Conservation (phyloP, 2,113 vertebrate species). For the Oplegnathus fasciatus region DNA sequence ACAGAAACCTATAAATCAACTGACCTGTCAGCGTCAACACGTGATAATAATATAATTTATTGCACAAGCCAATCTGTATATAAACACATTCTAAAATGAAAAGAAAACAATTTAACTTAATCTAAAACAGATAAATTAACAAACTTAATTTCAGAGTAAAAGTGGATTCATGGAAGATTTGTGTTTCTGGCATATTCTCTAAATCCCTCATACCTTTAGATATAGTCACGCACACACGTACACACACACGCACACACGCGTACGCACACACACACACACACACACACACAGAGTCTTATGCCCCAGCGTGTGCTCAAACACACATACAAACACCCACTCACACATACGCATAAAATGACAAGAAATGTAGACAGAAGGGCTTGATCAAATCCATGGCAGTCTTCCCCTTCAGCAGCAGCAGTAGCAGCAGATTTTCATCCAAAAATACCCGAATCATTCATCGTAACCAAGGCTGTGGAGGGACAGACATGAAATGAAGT, state of each 20-base stretch:
- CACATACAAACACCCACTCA: slow-evolving; percentile 29
- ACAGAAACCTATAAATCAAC: slow-evolving; percentile 70
- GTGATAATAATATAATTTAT: slow-evolving; percentile 85
- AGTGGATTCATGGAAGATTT: slow-evolving; percentile 70
- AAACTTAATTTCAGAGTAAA: slow-evolving; percentile 60
- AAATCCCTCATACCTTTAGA: slow-evolving; percentile 73
- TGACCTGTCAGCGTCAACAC: slow-evolving; percentile 66
- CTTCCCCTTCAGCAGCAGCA: slow-evolving; percentile 73
- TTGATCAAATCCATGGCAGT: slow-evolving; percentile 72
- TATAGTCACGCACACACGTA: slow-evolving; percentile 34
- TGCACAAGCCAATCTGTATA: slow-evolving; percentile 89
- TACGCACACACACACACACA: slow-evolving; percentile 6
- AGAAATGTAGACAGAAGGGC: slow-evolving; percentile 54
- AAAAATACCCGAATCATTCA: slow-evolving; percentile 49
- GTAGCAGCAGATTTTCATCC: slow-evolving; percentile 65
- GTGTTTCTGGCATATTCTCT: slow-evolving; percentile 61
- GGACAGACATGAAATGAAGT: slow-evolving; percentile 12
- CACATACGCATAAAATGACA: slow-evolving; percentile 42
- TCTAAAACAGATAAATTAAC: slow-evolving; percentile 76
- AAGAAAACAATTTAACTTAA: slow-evolving; percentile 40
- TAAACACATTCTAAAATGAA: slow-evolving; percentile 72
- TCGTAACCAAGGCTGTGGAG: slow-evolving; percentile 82
- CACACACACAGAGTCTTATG: slow-evolving; percentile 1
- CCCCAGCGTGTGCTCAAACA: neutral
- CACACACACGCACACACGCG: slow-evolving; percentile 18